Evolutionary conservation across 2,797 vertebrate species (phyloP), one percentile per base, ranked within the genome.

Genomic region (Neosalanx taihuensis): DNA sequence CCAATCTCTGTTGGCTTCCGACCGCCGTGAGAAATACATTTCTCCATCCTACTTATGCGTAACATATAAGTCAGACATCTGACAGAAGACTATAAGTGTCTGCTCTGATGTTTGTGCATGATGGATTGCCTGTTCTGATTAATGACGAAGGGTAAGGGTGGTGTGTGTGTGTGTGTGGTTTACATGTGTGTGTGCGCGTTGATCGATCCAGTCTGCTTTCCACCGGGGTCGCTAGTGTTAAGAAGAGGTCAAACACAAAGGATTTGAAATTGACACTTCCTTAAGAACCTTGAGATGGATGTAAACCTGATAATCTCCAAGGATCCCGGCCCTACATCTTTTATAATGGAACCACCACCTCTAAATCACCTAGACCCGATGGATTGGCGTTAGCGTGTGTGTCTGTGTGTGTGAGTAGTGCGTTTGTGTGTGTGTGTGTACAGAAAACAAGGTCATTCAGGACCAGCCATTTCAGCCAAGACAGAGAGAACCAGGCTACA

Each of bases 221-320:
- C 77, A 81, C 84, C 87, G 67, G 71, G 67, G 62, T 74, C 53
- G 58, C 71, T 73, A 70, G 75, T 84, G 76, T 78, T 82, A 83
- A 83, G 70, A 61, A 67, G 80, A 87, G 87, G 86, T 88, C 87
- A 89, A 86, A 86, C 76, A 71, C 73, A 77, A 69, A 57, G 51
- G 67, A 87, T 80, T 74, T 31, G 3, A 67, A 80, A 89, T 88
- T 85, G 86, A 89, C 86, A 62, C 67, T 75, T 71, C 74, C 74
- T 76, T 57, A 71, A 64, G 67, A 83, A 83, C 86, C 83, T 87
- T 87, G 88, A 87, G 84, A 85, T 71, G 68, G 79, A 86, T 76
- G 83, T 72, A 79, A 85, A 87, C 84, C 82, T 67, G 74, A 69
- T 86, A 74, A 78, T 82, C 70, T 75, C 71, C 61, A 68, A 78